Evolutionary conservation across 2,113 vertebrate species (phyloP).

Genomic region (Prochilodus magdalenae): DNA sequence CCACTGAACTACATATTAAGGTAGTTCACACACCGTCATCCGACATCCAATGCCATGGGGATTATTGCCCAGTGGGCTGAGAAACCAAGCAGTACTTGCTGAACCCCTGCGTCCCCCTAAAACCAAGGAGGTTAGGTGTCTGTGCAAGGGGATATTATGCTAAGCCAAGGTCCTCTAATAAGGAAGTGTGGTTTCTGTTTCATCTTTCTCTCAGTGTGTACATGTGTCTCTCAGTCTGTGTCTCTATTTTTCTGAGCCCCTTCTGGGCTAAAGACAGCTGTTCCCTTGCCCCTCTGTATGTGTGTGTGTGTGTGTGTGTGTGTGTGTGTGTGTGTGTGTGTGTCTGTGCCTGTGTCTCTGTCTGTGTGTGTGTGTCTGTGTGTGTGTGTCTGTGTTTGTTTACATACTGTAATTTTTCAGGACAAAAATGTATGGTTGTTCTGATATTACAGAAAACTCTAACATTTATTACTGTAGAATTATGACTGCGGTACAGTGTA

Average conservation of each 20-base stretch:
- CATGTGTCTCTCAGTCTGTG: not conserved
- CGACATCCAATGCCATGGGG: slow-evolving; percentile 58
- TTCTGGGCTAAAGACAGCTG: slow-evolving; percentile 13
- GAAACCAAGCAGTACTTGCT: slow-evolving; percentile 69
- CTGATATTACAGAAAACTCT: no score
- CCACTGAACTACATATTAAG: slow-evolving; percentile 47
- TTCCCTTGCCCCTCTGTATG: not conserved
- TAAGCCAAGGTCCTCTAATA: slow-evolving; percentile 72
- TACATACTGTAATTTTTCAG: no score
- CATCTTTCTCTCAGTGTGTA: not conserved
- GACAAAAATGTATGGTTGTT: no score
- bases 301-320: slow-evolving; percentile 26
- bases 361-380: no score
- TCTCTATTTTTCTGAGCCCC: not conserved
- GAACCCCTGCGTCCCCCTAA: slow-evolving; percentile 21
- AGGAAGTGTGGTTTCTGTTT: slow-evolving; percentile 67
- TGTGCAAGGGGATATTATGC: slow-evolving; percentile 60
- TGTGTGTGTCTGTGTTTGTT: no score
- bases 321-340: no score
- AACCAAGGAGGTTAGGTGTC: slow-evolving; percentile 33
- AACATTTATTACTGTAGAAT: no score
- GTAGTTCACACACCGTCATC: not conserved
- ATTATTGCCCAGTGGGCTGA: slow-evolving; percentile 67
- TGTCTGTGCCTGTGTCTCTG: no score
- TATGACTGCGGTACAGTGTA: no score